Evolutionary conservation across 2,888 invertebrate species (phyloP), one percentile per base, ranked within the genome.

Genomic region (Diabrotica balteata): DNA sequence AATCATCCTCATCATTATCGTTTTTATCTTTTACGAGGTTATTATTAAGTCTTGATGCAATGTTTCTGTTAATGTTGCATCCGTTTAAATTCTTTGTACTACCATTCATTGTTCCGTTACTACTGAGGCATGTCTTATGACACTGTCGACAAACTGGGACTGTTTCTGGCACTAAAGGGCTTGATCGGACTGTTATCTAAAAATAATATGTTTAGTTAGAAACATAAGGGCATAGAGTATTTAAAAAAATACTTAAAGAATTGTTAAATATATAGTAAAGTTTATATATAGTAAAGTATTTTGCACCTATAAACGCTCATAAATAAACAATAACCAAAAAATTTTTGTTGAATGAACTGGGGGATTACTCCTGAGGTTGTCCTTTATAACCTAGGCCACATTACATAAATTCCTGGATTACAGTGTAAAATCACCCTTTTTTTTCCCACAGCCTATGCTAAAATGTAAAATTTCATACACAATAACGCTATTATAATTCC

Each of bases 181-280:
- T 91, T 60, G 92, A 92, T 78, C 91, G 88, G 66, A 93, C 92
- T 59, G 92, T 92, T 74, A 92, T 91, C 92, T 92, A 85, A 71
- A 76, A 7, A 57, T 4, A 49, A 50, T 42, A 8, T 4, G 1
- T 17, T 49, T 7, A 49, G n/a, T 11, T 7, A 8, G 7, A 2
- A 49, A 0, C 11, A 10, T 11, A 49, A 49, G n/a, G n/a, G 3
- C 2, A 2, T 11, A 8, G 10, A 32, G 42, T 42, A n/a, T 49
- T 49, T 2, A 32, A 8, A 32, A 32, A 32, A 32, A 17, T 1
- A 17, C n/a, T n/a, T n/a, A 17, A 17, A 17, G 17, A 17, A 17
- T 17, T 17, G 17, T 17, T 2, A 17, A 17, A 17, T 17, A 17
- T 17, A n/a, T n/a, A n/a, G n/a, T n/a, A n/a, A n/a, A n/a, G n/a